Evolutionary conservation across 2,797 vertebrate species (phyloP), one percentile per base, ranked within the genome.

Genomic region (Sebastolobus altivelis): DNA sequence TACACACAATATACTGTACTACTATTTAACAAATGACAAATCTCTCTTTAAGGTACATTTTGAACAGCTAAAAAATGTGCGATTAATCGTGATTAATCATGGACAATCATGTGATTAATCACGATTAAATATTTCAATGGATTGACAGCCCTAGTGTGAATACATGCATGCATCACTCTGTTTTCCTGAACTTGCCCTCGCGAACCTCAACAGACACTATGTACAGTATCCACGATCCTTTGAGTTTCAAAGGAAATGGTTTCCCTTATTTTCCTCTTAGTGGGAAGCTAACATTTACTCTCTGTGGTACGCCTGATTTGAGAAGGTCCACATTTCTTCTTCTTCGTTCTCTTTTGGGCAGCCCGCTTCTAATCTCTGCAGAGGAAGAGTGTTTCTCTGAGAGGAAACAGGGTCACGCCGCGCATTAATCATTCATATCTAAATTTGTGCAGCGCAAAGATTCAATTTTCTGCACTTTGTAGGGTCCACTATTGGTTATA

Each of bases 381-480:
- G 65, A 43, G 62, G 62, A 74, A 82, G 60, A 89, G 77, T 83
- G 82, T 87, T 90, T 81, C 79, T 88, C 82, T 68, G 75, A 87
- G 79, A 80, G 83, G 70, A 89, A 91, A 88, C 74, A 86, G 90
- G 90, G 89, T 86, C 87, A 88, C 13, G 35, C 55, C 9, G 8
- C 22, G 43, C 90, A 95, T 94, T 66, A 93, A 95, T 94, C 80
- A 90, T 95, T 95, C 71, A 94, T 93, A 84, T 88, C 84, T 86
- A 89, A 87, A 93, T 94, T 94, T 93, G 89, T 88, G 85, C 86
- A 79, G 79, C 0, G 83, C 90, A 93, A 92, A 89, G 87, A 94
- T 93, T 91, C 89, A 91, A 92, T 93, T 93, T 93, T 93, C 85
- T 91, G 92, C 87, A 92, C 94, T 94, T 91, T 92, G 77, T 83